phyloP scores from a whole-genome alignment of 2,113 vertebrate genomes.

The Caloenas nicobarica region DNA sequence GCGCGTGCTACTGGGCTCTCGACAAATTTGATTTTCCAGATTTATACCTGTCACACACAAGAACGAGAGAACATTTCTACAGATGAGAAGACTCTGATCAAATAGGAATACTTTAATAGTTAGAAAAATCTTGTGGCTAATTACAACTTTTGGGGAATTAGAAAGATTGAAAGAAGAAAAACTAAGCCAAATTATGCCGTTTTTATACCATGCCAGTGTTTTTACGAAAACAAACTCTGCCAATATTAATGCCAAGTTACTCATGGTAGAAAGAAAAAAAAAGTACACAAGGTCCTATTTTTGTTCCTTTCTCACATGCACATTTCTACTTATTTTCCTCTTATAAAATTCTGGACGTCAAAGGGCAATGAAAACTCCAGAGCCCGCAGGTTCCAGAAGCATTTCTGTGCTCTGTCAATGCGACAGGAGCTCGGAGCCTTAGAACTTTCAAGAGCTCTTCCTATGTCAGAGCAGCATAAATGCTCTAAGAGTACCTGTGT shows the following conservation, averaged over 20 bases:
- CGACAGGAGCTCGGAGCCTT: not conserved
- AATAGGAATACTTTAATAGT: not conserved
- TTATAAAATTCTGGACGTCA: not conserved
- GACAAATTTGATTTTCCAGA: not conserved
- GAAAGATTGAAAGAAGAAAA: not conserved
- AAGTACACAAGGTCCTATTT: not conserved
- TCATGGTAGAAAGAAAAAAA: not conserved
- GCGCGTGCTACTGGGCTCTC: not conserved
- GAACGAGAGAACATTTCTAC: not conserved
- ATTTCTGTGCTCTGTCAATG: not conserved
- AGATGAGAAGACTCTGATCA: not conserved
- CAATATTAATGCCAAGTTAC: not conserved
- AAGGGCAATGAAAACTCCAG: not conserved
- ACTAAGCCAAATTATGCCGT: not conserved
- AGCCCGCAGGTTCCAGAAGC: not conserved
- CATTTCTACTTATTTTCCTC: not conserved
- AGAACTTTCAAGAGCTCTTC: not conserved
- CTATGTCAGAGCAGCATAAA: not conserved
- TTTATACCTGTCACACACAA: not conserved
- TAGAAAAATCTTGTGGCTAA: not conserved
- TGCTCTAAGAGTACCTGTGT: not conserved
- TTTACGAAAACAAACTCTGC: not conserved
- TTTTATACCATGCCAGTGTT: not conserved
- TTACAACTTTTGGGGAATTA: not conserved
- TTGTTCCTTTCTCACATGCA: not conserved